phyloP scores from a whole-genome alignment of 2,888 invertebrate species.

The Gastracanthus pulcherrimus region DNA sequence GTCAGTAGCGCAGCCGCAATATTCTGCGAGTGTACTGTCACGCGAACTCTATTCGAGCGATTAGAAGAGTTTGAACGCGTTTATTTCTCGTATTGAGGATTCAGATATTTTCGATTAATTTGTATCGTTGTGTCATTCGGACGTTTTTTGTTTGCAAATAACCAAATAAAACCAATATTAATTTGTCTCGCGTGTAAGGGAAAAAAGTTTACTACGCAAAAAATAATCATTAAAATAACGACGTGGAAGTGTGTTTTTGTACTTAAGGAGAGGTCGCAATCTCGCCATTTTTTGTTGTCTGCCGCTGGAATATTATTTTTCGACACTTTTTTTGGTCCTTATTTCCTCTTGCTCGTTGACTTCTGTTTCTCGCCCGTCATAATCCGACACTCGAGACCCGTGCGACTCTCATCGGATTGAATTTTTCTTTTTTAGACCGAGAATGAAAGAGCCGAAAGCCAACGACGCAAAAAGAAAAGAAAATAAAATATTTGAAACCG shows the following conservation, averaged over 20 bases:
- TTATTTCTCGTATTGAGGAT: too few relatives aligned
- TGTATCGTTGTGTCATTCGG: too few relatives aligned
- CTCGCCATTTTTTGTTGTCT: not conserved
- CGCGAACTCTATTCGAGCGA: too few relatives aligned
- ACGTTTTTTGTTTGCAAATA: too few relatives aligned
- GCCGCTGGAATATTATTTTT: constrained; percentile 27
- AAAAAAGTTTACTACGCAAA: not conserved
- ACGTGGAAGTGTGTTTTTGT: not conserved
- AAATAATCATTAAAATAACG: not conserved
- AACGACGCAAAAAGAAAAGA: not conserved
- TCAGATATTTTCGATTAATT: too few relatives aligned
- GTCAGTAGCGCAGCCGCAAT: not conserved
- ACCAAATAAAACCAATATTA: not conserved
- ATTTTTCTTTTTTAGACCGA: constrained; percentile 4
- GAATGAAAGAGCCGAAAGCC: not conserved
- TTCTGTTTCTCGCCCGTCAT: not conserved
- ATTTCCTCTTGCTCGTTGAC: constrained; percentile 10
- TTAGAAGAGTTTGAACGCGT: too few relatives aligned
- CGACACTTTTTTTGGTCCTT: constrained; percentile 1
- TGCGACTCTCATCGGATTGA: constrained; percentile 20
- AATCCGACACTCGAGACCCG: constrained; percentile 28
- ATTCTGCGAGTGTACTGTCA: not conserved
- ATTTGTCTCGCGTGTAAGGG: not conserved
- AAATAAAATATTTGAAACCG: not conserved
- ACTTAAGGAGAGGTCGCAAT: not conserved